These are phyloP conservation scores for Eristalis tenax DNA, from an alignment of 2,888 invertebrate genomes.

Conservation along the genomic window DNA sequence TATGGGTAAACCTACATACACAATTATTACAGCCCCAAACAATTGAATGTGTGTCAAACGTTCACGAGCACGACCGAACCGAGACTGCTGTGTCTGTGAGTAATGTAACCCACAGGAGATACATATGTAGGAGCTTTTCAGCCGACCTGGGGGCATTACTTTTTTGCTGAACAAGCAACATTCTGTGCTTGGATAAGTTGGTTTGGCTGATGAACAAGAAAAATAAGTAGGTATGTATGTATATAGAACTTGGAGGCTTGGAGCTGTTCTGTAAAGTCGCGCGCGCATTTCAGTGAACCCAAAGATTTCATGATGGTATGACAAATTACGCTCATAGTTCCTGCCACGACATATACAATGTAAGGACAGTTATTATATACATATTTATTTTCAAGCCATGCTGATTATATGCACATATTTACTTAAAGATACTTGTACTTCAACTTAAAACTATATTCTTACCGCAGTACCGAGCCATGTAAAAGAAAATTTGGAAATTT, in stretches of 20 bases:
- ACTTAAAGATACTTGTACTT: no score
- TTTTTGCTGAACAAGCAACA: slow-evolving; percentile 40
- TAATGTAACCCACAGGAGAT: slow-evolving; percentile 58
- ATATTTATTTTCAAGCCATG: neutral
- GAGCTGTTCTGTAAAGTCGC: slow-evolving; percentile 45
- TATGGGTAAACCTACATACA: neutral
- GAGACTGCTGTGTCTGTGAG: slow-evolving; percentile 57
- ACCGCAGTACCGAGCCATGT: no score
- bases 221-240: neutral
- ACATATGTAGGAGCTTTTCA: slow-evolving; percentile 55
- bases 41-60: slow-evolving; percentile 27
- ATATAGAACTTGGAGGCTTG: slow-evolving; percentile 26
- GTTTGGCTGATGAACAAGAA: slow-evolving; percentile 52
- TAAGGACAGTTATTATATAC: neutral
- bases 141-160: slow-evolving; percentile 29
- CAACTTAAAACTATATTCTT: no score
- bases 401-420: neutral
- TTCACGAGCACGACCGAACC: slow-evolving; percentile 58
- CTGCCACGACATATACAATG: neutral
- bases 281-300: slow-evolving; percentile 60
- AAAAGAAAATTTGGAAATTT: no score
- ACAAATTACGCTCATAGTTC: slow-evolving; percentile 19
- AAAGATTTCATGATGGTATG: slow-evolving; percentile 42
- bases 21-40: neutral
- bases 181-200: slow-evolving; percentile 39